Evolutionary conservation across 2,888 invertebrate genomes (phyloP).

Genomic region (Itoplectis maculator): DNA sequence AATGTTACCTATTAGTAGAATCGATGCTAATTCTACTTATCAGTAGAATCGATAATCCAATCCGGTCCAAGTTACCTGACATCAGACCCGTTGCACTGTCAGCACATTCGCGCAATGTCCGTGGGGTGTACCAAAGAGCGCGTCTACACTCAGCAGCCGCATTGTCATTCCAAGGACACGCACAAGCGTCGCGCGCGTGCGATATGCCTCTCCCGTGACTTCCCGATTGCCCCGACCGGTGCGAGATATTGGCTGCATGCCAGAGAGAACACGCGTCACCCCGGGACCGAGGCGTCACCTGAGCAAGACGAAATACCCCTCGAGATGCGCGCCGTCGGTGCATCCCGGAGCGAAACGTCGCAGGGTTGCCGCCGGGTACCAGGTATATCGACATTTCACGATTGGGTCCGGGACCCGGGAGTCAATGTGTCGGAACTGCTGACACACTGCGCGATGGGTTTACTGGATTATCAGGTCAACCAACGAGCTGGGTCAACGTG

Average conservation of each 20-base stretch:
- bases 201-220: constrained; percentile 55
- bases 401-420: background rate
- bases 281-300: constrained; percentile 22
- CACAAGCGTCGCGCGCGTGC: background rate
- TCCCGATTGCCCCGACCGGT: constrained; percentile 51
- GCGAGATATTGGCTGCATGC: constrained; percentile 60
- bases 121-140: background rate
- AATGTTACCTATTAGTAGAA: no score
- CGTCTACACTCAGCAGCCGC: background rate
- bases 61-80: no score
- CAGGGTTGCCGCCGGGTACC: background rate
- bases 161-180: constrained; percentile 47
- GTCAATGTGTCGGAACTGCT: background rate
- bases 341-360: background rate
- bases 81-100: no score
- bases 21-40: no score
- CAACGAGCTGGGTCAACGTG: no score
- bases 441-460: background rate
- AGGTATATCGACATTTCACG: constrained; percentile 30
- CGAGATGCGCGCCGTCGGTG: constrained; percentile 9
- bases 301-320: constrained; percentile 31
- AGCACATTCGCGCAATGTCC: background rate
- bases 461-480: no score
- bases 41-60: no score
- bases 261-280: constrained; percentile 47